Percentiles rank a stretch among this genome's conserved stretches.
Evolutionary conservation across 2,888 invertebrate species (phyloP).

Genomic region (Choristoneura rosaceana): DNA sequence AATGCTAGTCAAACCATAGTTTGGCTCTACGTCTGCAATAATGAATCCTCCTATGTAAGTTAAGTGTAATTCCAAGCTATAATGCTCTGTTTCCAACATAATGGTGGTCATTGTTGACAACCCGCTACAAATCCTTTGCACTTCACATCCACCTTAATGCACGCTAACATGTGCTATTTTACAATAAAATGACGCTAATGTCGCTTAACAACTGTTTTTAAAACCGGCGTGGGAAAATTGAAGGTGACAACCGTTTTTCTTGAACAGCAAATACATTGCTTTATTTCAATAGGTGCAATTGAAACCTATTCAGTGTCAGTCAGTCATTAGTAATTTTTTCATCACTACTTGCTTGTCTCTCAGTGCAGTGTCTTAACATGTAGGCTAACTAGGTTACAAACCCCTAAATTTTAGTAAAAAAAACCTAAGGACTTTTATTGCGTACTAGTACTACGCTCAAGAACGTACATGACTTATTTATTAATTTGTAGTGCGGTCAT

Average conservation of each 20-base stretch:
- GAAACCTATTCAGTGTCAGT: background rate
- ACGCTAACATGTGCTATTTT: slow-evolving; percentile 21
- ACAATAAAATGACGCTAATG: background rate
- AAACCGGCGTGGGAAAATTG: slow-evolving; percentile 67
- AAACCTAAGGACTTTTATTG: no score
- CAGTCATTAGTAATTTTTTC: background rate
- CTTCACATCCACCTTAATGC: slow-evolving; percentile 21
- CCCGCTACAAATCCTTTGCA: background rate
- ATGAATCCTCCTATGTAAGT: background rate
- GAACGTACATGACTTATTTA: no score
- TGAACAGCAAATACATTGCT: slow-evolving; percentile 14
- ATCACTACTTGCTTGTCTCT: no score
- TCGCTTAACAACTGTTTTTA: background rate
- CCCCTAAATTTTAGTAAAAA: no score
- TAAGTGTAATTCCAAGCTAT: background rate
- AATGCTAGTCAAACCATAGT: background rate
- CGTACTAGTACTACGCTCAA: no score
- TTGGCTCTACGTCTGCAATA: background rate
- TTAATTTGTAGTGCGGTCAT: no score
- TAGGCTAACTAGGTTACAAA: no score
- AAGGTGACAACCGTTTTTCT: slow-evolving; percentile 32
- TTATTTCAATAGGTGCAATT: slow-evolving; percentile 12
- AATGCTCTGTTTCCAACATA: slow-evolving; percentile 6
- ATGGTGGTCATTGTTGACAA: slow-evolving; percentile 19
- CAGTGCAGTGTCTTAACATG: no score